Evolutionary conservation across 2,113 vertebrate species (phyloP), one percentile per base, ranked within the genome.

Genomic region (Girardinichthys multiradiatus): DNA sequence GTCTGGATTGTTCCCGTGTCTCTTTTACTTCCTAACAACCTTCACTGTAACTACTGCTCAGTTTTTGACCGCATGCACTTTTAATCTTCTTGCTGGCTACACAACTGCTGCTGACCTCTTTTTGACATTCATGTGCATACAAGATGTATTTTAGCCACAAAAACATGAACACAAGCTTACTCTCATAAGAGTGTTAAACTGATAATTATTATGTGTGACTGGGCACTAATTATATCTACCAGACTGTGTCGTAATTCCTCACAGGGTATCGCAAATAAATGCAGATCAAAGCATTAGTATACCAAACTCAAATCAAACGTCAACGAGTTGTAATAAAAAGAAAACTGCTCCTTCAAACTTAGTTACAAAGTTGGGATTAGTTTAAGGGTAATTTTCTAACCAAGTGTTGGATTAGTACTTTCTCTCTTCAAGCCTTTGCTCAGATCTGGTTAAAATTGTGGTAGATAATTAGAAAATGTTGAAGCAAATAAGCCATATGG

Each of bases 1-100:
- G 86, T 83, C 78, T 87, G 68, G 60, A 80, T 82, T 84, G 83
- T 62, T 79, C 65, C 58, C 76, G 57, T 72, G 9, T 72, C 59
- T 75, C 0, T 81, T 0, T 74, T 86, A 54, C 81, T 81, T 63
- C 80, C 54, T 64, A 45, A 71, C 83, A 54, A 11, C 5, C 78
- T 76, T 78, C 29, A 89, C 21, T 54, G 48, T 11, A 54, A 19
- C 11, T 45, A 21, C 54, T 35, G 10, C 77, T 68, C 54, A 54
- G 30, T 19, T 33, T 11, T 57, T 57, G 13, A 31, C 67, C 0
- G 26, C 65, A 57, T 64, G 21, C 57, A 5, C 37, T 64, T 54
- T 9, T 37, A 9, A 61, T 33, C 35, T 65, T 10, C 58, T 64
- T 17, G n/a, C n/a, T n/a, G n/a, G n/a, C n/a, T n/a, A n/a, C n/a